Evolutionary conservation across 2,113 vertebrate species (phyloP).

Genomic region (Barbus barbus): DNA sequence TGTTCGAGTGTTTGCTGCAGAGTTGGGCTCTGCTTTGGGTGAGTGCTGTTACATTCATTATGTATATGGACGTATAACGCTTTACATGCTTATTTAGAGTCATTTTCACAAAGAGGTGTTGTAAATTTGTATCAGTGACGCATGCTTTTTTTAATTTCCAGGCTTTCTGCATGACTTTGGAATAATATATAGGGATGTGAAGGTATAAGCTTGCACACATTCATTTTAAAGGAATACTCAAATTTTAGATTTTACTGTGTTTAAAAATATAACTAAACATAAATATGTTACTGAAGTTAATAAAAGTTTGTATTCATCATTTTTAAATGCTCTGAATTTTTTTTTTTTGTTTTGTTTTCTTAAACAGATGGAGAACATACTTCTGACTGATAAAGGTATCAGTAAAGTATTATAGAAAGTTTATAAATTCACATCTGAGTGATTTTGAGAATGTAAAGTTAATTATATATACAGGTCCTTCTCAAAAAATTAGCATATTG

Average conservation of each 20-base stretch:
- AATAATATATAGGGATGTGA: slow-evolving; percentile 89
- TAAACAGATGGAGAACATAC: slow-evolving; percentile 94
- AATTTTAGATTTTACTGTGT: background rate
- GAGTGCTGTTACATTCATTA: slow-evolving; percentile 57
- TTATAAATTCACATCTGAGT: too few species aligned
- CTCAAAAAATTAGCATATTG: too few species aligned
- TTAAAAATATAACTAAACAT: background rate
- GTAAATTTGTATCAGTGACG: background rate
- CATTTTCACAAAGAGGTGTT: background rate
- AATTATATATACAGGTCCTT: too few species aligned
- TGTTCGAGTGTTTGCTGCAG: slow-evolving; percentile 84
- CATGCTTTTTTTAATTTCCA: slow-evolving; percentile 53
- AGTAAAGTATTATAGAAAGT: too few species aligned
- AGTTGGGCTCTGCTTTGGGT: slow-evolving; percentile 89
- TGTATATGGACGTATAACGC: slow-evolving; percentile 39
- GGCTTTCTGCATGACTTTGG: slow-evolving; percentile 92
- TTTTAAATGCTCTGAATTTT: background rate
- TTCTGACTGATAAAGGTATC: slow-evolving; percentile 84
- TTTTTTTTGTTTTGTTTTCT: too few species aligned
- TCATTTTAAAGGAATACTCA: too few species aligned
- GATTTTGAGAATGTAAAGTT: too few species aligned
- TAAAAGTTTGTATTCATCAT: background rate
- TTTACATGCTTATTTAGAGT: background rate
- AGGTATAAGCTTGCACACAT: slow-evolving; percentile 73
- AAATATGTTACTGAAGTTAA: too few species aligned